phyloP scores from a whole-genome alignment of 2,797 vertebrate species.

The Sparidentex hasta region DNA sequence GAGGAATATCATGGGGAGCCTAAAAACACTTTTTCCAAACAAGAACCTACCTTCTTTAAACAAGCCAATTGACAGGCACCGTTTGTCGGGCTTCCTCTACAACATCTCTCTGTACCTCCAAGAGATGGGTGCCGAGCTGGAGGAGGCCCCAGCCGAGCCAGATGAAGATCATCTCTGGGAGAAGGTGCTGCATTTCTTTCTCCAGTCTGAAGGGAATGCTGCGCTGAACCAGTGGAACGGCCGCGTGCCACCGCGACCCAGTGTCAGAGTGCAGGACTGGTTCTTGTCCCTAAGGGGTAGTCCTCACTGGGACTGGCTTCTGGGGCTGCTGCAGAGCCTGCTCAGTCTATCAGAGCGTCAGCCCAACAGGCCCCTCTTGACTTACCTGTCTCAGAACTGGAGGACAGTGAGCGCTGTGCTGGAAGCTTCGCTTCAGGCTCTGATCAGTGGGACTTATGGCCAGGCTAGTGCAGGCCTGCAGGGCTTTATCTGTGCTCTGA shows the following conservation, averaged over 20 bases:
- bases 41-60: constrained; percentile 76
- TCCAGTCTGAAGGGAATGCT: constrained; percentile 81
- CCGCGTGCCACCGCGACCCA: constrained; percentile 85
- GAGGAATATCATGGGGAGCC: constrained; percentile 79
- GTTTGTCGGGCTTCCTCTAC: constrained; percentile 90
- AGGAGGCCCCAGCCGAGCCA: constrained; percentile 67
- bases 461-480: constrained; percentile 87
- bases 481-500: constrained; percentile 88
- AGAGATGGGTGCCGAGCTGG: constrained; percentile 85
- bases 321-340: constrained; percentile 87
- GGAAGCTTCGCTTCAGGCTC: constrained; percentile 87
- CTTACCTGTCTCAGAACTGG: constrained; percentile 89
- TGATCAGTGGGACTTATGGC: constrained; percentile 88
- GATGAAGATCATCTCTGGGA: constrained; percentile 86
- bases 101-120: constrained; percentile 91
- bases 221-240: constrained; percentile 77
- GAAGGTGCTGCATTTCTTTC: constrained; percentile 84
- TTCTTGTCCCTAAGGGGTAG: constrained; percentile 90
- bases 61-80: constrained; percentile 80
- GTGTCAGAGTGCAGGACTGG: constrained; percentile 88
- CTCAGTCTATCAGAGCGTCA: constrained; percentile 86
- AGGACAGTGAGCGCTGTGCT: constrained; percentile 88
- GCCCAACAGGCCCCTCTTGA: constrained; percentile 81
- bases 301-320: constrained; percentile 89
- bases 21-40: constrained; percentile 81